Percentiles rank a stretch among this genome's conserved stretches.
Evolutionary conservation across 2,113 vertebrate species (phyloP).

Genomic region (Stictonetta naevosa): DNA sequence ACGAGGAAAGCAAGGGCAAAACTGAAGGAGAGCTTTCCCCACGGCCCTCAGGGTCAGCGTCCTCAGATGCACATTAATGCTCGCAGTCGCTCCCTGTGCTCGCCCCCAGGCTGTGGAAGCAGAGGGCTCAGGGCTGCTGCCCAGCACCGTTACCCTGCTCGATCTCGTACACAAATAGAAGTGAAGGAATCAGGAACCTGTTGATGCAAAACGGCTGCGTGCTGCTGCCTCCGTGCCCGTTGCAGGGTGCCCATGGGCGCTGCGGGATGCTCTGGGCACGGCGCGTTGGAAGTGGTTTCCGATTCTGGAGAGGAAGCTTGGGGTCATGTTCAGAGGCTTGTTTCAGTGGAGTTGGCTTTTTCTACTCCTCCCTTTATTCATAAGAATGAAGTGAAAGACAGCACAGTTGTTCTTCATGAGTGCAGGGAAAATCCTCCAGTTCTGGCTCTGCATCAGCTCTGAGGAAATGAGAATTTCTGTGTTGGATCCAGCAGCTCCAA

Average conservation of each 20-base stretch:
- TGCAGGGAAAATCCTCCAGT: background rate
- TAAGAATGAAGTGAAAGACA: background rate
- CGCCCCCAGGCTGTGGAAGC: background rate
- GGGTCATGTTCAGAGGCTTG: background rate
- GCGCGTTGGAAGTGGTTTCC: background rate
- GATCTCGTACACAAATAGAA: background rate
- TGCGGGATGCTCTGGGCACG: background rate
- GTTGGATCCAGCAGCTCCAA: background rate
- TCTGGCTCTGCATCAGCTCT: background rate
- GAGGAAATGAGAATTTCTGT: background rate
- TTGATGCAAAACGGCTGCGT: accelerated
- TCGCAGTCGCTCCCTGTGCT: background rate
- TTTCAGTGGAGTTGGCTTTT: background rate
- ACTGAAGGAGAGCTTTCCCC: background rate
- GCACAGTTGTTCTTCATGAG: background rate
- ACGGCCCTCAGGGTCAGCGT: accelerated
- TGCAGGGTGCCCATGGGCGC: background rate
- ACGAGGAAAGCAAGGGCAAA: background rate
- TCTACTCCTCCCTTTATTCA: background rate
- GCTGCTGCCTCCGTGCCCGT: background rate
- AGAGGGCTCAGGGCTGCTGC: background rate
- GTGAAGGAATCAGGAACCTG: accelerated
- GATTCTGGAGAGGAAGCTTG: background rate
- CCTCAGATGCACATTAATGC: background rate
- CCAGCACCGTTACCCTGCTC: accelerated